Percentiles rank a stretch among this genome's conserved stretches.
These are phyloP conservation scores for Eurystomus glaucurus DNA, from an alignment of 2,797 vertebrate genomes.

Conservation along the genomic window DNA sequence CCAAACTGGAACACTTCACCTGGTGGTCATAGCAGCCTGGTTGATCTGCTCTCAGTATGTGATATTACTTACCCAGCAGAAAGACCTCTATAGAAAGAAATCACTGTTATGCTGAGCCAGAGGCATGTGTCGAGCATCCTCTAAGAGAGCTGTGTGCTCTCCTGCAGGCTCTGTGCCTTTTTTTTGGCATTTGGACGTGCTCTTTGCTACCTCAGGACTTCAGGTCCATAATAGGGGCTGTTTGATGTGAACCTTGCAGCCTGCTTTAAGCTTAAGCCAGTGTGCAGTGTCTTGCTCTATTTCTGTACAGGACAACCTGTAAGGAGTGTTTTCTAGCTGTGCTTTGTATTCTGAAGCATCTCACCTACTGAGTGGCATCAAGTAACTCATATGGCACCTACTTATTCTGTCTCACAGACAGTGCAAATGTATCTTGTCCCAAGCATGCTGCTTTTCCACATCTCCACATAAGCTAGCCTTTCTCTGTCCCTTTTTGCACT, in stretches of 20 bases:
- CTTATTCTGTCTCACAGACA: background rate
- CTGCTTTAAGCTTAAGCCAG: background rate
- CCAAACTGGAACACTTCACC: background rate
- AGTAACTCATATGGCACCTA: background rate
- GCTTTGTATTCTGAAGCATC: conserved; percentile 3
- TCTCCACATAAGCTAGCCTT: rapidly evolving
- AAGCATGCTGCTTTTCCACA: rapidly evolving
- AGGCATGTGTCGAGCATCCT: background rate
- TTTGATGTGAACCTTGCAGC: background rate
- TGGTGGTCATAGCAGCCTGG: background rate
- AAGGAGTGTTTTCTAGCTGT: background rate
- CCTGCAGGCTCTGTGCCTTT: background rate
- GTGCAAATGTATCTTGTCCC: background rate
- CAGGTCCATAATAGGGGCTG: rapidly evolving
- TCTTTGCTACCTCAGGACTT: background rate
- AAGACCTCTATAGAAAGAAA: background rate
- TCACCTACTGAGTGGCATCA: background rate
- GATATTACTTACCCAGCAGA: background rate
- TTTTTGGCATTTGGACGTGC: background rate
- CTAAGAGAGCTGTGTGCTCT: background rate
- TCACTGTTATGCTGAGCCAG: rapidly evolving
- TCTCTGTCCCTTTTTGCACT: background rate
- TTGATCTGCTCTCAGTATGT: background rate
- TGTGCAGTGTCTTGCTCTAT: rapidly evolving
- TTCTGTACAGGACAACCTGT: background rate